Evolutionary conservation across 2,113 vertebrate species (phyloP).

Genomic region (Bothrops jararaca): DNA sequence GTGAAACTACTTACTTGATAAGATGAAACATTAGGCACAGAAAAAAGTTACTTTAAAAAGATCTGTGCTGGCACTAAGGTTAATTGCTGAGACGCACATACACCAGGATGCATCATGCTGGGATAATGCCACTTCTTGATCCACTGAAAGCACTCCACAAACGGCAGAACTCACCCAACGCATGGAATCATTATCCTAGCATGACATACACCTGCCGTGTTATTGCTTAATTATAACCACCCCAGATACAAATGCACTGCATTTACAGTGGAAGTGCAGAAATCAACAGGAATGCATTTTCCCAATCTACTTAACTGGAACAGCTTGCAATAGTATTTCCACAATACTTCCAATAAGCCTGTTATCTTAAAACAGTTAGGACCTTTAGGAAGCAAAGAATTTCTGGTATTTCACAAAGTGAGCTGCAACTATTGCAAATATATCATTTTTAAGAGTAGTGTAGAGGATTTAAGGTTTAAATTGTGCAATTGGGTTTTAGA

Average conservation of each 20-base stretch:
- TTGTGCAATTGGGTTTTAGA: conserved; percentile 29
- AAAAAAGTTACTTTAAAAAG: conserved; percentile 74
- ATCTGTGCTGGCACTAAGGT: conserved; percentile 73
- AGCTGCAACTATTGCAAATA: conserved; percentile 25
- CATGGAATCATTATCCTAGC: conserved; percentile 84
- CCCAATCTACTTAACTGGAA: conserved; percentile 62
- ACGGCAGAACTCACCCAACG: conserved; percentile 80
- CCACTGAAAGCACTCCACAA: conserved; percentile 82
- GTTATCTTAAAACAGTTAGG: conserved; percentile 27
- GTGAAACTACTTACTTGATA: conserved; percentile 71
- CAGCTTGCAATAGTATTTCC: conserved; percentile 47
- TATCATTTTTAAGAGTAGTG: conserved; percentile 18
- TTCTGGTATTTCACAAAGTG: neutral
- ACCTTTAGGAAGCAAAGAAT: conserved; percentile 36
- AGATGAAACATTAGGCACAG: conserved; percentile 74
- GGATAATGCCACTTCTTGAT: conserved; percentile 83
- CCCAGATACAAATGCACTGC: conserved; percentile 76
- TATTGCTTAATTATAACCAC: conserved; percentile 85
- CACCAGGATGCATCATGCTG: conserved; percentile 82
- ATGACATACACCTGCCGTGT: conserved; percentile 83
- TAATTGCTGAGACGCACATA: conserved; percentile 80
- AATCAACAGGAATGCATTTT: conserved; percentile 72
- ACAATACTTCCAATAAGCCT: conserved; percentile 47
- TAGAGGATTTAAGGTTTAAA: conserved; percentile 49
- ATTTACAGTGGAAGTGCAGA: conserved; percentile 73